These are phyloP conservation scores for Oryzias woworae DNA, from an alignment of 2,113 vertebrate genomes.

Conservation along the genomic window DNA sequence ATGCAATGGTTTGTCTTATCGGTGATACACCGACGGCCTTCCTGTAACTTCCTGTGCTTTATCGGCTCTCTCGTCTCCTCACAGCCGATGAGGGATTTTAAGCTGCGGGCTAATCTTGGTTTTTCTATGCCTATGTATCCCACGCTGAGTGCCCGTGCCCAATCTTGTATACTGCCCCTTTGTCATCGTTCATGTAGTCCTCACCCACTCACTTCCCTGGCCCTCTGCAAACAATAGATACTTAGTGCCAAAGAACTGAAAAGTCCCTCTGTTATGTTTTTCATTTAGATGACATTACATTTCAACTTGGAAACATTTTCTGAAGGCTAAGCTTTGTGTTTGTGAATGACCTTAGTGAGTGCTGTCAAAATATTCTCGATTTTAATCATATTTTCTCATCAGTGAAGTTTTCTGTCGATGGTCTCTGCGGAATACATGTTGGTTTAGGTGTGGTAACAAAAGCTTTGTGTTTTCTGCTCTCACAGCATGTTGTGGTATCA, in stretches of 20 bases:
- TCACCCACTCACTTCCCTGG: conserved; percentile 45
- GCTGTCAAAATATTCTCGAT: no score
- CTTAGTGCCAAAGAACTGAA: not conserved
- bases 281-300: not conserved
- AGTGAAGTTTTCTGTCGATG: conserved; percentile 2
- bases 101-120: conserved; percentile 38
- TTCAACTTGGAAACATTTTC: not conserved
- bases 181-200: conserved; percentile 27
- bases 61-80: conserved; percentile 63
- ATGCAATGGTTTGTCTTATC: conserved; percentile 54
- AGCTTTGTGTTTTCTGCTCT: conserved; percentile 59
- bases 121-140: conserved; percentile 48
- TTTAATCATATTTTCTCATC: no score
- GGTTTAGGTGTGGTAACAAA: conserved; percentile 42
- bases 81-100: conserved; percentile 36
- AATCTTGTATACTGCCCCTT: conserved; percentile 48
- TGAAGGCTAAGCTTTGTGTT: not conserved
- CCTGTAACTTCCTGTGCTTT: conserved; percentile 68
- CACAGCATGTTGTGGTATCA: conserved; percentile 56
- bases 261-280: conserved; percentile 1
- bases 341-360: not conserved
- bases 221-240: conserved; percentile 5
- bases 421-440: conserved; percentile 15
- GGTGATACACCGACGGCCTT: conserved; percentile 9
- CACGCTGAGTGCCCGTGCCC: conserved; percentile 33